These are phyloP conservation scores for Fulmarus glacialis DNA, from an alignment of 2,113 vertebrate genomes.

Conservation along the genomic window DNA sequence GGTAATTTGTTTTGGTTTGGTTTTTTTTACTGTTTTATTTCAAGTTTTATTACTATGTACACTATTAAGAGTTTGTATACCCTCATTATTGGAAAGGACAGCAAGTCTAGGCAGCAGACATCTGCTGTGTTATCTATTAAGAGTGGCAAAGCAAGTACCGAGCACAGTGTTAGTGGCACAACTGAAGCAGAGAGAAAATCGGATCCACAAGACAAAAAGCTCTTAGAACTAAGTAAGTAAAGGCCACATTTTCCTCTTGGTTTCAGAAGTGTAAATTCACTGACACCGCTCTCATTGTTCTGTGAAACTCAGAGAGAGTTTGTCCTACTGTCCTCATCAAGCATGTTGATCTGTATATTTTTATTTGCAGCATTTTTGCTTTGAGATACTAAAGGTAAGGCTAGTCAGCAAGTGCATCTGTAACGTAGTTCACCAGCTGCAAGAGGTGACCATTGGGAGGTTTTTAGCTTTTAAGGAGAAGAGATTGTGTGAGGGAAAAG, in stretches of 20 bases:
- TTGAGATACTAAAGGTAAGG: slow-evolving; percentile 32
- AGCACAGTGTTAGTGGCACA: neutral
- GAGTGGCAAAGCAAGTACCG: neutral
- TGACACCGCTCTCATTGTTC: neutral
- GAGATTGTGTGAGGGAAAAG: neutral
- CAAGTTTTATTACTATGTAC: neutral
- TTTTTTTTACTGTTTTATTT: neutral
- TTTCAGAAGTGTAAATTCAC: neutral
- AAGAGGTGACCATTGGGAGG: neutral
- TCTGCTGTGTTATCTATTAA: neutral
- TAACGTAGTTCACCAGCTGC: neutral
- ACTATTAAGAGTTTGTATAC: neutral
- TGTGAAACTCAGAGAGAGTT: neutral
- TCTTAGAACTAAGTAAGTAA: neutral
- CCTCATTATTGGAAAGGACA: neutral
- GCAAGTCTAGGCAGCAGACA: neutral
- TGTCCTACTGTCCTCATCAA: neutral
- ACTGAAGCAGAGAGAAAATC: neutral
- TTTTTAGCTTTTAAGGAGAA: slow-evolving; percentile 26
- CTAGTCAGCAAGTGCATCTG: neutral
- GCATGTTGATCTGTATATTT: neutral
- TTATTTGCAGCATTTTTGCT: slow-evolving; percentile 53
- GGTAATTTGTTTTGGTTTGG: neutral
- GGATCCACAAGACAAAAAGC: neutral
- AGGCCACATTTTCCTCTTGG: neutral